A percentile compares a stretch with the other conserved stretches of the same genome.
Evolutionary conservation across 1,140 invertebrate genomes (phyloP).

Genomic region (Propsilocerus akamusi): DNA sequence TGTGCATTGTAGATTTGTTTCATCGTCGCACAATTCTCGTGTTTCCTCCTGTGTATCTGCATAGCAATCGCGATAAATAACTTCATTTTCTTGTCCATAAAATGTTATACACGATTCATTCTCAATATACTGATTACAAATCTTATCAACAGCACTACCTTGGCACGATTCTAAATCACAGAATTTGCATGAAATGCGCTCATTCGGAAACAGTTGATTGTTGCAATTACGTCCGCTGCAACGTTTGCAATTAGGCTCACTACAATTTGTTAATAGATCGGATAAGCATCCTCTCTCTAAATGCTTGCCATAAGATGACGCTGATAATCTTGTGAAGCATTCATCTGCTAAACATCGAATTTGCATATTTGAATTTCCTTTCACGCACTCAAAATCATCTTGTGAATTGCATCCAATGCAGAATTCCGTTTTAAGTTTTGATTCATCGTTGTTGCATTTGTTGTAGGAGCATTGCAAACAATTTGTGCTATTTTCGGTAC

Average conservation of each 20-base stretch:
- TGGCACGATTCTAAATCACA: not conserved
- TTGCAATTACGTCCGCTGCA: not conserved
- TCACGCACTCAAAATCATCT: not conserved
- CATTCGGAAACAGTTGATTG: not conserved
- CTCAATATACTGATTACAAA: not conserved
- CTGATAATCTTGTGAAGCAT: not conserved
- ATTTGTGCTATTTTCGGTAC: not conserved
- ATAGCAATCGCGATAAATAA: not conserved
- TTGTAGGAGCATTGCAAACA: not conserved
- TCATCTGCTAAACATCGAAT: not conserved
- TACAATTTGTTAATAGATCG: not conserved
- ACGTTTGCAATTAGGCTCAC: not conserved
- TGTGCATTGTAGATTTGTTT: not conserved
- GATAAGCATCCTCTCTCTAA: not conserved
- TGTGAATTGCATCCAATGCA: not conserved
- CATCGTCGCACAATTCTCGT: not conserved
- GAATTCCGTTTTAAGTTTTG: not conserved
- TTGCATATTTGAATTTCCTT: not conserved
- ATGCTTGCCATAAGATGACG: not conserved
- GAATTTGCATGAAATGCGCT: not conserved
- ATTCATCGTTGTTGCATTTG: not conserved
- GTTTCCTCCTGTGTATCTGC: not conserved
- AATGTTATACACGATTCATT: not conserved
- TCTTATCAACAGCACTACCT: not conserved
- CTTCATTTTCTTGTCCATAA: not conserved